These are phyloP conservation scores for Semnornis frantzii DNA, from an alignment of 2,113 vertebrate genomes.

Conservation along the genomic window DNA sequence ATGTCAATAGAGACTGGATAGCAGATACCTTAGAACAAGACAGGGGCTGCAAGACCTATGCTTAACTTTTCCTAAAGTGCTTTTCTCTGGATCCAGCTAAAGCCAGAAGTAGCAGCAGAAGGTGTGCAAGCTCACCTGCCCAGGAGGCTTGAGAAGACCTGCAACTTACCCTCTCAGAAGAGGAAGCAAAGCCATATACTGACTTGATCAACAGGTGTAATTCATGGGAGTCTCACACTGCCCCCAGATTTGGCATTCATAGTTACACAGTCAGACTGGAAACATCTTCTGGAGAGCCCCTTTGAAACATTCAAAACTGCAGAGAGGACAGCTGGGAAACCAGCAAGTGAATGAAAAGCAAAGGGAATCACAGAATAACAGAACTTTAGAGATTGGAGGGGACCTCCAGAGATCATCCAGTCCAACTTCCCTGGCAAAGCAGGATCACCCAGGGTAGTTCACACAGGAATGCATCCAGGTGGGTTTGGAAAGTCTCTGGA, in stretches of 20 bases:
- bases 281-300: fast-evolving
- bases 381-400: no score
- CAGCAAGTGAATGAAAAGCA: not conserved
- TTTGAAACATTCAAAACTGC: not conserved
- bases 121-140: not conserved
- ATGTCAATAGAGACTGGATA: not conserved
- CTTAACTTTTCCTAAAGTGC: not conserved
- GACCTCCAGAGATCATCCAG: no score
- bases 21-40: not conserved
- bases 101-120: not conserved
- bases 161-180: not conserved
- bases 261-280: not conserved
- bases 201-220: not conserved
- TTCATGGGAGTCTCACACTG: not conserved
- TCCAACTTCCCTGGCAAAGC: no score
- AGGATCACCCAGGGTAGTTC: no score
- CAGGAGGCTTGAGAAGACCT: not conserved
- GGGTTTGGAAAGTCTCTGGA: no score
- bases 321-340: not conserved
- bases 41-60: not conserved
- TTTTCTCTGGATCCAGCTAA: not conserved
- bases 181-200: not conserved
- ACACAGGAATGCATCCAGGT: no score
- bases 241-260: not conserved
- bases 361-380: not conserved